These are phyloP conservation scores for Drosophila fungiperda DNA, from an alignment of 2,888 invertebrate genomes.

Conservation along the genomic window DNA sequence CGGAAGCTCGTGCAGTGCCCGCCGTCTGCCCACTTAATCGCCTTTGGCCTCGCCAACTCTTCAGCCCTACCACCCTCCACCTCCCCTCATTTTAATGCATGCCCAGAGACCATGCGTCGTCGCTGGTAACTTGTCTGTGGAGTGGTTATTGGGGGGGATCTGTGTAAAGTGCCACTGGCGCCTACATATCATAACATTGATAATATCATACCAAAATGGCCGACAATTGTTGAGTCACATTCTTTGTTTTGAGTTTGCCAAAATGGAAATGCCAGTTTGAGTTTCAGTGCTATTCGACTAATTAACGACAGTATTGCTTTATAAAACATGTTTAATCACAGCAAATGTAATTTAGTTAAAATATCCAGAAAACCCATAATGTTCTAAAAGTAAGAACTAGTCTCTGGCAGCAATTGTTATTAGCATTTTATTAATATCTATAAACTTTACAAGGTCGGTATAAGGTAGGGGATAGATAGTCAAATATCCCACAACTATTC, in stretches of 20 bases:
- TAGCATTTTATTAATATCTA: neutral
- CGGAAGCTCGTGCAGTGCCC: constrained; percentile 44
- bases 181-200: constrained; percentile 67
- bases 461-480: neutral
- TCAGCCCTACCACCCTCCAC: constrained; percentile 3
- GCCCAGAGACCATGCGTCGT: constrained; percentile 27
- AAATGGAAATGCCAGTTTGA: constrained; percentile 17
- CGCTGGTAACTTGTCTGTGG: constrained; percentile 21
- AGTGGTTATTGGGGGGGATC: constrained; percentile 57
- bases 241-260: constrained; percentile 24
- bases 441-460: neutral
- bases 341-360: neutral
- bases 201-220: constrained; percentile 74
- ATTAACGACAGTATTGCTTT: neutral
- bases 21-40: constrained; percentile 65
- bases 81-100: constrained; percentile 34
- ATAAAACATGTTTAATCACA: neutral
- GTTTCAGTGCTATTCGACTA: neutral
- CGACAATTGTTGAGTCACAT: constrained; percentile 42
- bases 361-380: neutral
- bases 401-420: neutral
- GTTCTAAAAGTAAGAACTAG: neutral
- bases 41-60: constrained; percentile 42
- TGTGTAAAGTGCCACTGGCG: constrained; percentile 75
- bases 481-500: neutral